Evolutionary conservation across 2,888 invertebrate genomes (phyloP), one percentile per base, ranked within the genome.

Genomic region (Tuberolachnus salignus): DNA sequence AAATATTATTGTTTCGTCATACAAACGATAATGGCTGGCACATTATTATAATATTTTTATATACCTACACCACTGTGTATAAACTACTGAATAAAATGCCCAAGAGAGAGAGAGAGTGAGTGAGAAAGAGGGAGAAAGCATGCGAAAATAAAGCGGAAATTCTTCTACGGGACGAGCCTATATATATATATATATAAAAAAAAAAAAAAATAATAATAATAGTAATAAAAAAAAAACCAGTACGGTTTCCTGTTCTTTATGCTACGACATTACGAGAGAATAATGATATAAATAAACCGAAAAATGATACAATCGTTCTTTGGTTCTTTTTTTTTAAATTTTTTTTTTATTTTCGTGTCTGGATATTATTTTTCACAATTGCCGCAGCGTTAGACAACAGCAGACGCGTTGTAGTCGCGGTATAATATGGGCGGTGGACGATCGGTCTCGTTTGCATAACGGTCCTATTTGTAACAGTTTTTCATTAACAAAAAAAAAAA

Each of bases 241-340:
- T 75, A 46, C 49, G n/a, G 46, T 75, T 67, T 75, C 75, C 75
- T 75, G 75, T 75, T 57, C 75, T 55, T 75, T 75, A 57, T 75
- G 10, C 49, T 10, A 11, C 19, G 59, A 19, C 46, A 46, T 59
- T 23, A 57, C 57, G 13, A 61, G 26, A 53, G 26, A 57, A 44
- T 23, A 34, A 19, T 61, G n/a, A 72, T 51, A 51, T 61, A 51
- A 34, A 61, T 34, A 46, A 57, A 59, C 66, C 46, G 34, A 75
- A 75, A n/a, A 75, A 66, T 19, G 75, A 75, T 75, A 75, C 75
- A 75, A 75, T 75, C 66, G 57, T 49, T 66, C 55, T 1, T 67
- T 75, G 14, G 53, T 75, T 75, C 63, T 8, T 63, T n/a, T n/a
- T 34, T 34, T 34, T 34, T 34, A 4, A 4, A 4, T 34, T 34